Evolutionary conservation across 2,888 invertebrate genomes (phyloP).

Genomic region (Diarsia dahlii): DNA sequence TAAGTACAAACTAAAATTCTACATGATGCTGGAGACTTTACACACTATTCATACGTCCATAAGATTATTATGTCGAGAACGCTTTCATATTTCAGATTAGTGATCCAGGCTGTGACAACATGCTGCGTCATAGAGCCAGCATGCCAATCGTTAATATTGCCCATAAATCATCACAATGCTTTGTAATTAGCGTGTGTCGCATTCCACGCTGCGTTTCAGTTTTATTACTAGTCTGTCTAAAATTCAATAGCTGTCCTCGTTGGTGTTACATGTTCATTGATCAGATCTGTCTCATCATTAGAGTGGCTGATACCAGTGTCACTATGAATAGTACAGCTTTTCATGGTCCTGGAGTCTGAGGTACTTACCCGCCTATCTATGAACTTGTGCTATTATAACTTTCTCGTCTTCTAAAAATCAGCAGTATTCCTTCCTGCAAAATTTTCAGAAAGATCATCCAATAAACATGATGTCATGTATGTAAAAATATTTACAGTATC

Average conservation of each 20-base stretch:
- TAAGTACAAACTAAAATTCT: neutral
- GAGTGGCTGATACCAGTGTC: neutral
- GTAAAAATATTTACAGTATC: slow-evolving; percentile 32
- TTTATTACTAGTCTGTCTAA: slow-evolving; percentile 9
- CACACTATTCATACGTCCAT: no score
- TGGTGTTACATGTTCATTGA: neutral
- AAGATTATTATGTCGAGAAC: neutral
- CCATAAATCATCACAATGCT: slow-evolving; percentile 46
- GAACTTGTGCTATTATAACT: neutral
- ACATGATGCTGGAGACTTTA: neutral
- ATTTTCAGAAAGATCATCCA: slow-evolving; percentile 13
- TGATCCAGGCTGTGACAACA: slow-evolving; percentile 41
- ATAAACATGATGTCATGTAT: slow-evolving; percentile 44
- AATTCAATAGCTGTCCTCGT: slow-evolving; percentile 13
- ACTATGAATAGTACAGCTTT: neutral
- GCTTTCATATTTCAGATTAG: slow-evolving; percentile 1
- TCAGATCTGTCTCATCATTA: neutral
- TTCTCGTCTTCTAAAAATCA: neutral
- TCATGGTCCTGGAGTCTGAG: neutral
- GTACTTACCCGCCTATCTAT: neutral
- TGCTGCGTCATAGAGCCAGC: slow-evolving; percentile 21
- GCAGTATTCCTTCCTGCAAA: neutral
- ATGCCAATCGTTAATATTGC: slow-evolving; percentile 30
- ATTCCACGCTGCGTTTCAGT: slow-evolving; percentile 17
- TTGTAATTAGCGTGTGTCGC: slow-evolving; percentile 41